A percentile compares a stretch with the other conserved stretches of the same genome.
Conservation (phyloP, 2,888 invertebrate species). For the Andrena flavipes region DNA sequence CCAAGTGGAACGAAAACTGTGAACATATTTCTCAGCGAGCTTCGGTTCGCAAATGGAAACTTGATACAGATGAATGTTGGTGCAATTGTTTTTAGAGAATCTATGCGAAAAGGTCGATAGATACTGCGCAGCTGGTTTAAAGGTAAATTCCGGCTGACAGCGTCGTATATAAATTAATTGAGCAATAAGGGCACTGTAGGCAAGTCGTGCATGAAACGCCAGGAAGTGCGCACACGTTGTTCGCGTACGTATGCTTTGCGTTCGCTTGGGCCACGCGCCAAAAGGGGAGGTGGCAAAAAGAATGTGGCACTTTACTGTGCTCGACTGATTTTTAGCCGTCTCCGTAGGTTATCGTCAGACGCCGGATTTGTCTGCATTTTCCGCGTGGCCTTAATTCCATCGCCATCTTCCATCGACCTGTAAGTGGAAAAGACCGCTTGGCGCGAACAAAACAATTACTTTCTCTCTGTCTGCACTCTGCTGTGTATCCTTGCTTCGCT, state of each 20-base stretch:
- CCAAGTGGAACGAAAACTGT: too few species aligned
- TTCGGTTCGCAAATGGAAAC: too few species aligned
- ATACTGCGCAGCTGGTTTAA: background rate
- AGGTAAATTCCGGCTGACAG: background rate
- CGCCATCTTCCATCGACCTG: background rate
- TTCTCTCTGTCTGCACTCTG: background rate
- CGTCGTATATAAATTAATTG: background rate
- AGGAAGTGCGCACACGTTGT: background rate
- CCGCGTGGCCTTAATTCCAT: constrained; percentile 50
- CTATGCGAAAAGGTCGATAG: too few species aligned
- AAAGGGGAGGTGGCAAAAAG: constrained; percentile 24
- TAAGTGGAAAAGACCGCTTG: constrained; percentile 7
- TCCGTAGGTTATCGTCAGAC: constrained; percentile 35
- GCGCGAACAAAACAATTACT: background rate
- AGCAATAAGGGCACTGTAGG: background rate
- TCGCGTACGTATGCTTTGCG: background rate
- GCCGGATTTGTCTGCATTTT: constrained; percentile 27
- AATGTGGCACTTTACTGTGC: constrained; percentile 39
- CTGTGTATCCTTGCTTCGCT: background rate
- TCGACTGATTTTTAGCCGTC: constrained; percentile 38
- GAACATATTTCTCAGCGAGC: too few species aligned
- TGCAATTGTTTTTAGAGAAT: too few species aligned
- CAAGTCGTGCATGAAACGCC: constrained; percentile 1
- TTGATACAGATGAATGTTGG: too few species aligned
- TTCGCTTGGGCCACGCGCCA: constrained; percentile 50